Conservation (phyloP, 2,888 invertebrate species). For the Andrena bucephala region DNA sequence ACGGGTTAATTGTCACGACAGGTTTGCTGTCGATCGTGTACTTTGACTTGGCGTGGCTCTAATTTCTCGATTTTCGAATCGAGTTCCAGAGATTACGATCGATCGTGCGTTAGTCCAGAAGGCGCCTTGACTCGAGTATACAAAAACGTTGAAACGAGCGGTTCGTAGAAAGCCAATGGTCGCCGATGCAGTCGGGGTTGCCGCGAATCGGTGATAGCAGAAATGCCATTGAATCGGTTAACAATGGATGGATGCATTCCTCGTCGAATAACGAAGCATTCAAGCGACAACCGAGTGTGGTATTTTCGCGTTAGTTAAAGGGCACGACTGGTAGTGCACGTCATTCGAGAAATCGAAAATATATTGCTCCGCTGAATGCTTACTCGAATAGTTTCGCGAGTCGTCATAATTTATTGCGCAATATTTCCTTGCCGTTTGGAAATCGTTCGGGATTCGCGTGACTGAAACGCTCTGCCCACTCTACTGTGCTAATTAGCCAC, state of each 20-base stretch:
- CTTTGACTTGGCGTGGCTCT: neutral
- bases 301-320: slow-evolving; percentile 13
- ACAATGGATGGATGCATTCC: slow-evolving; percentile 49
- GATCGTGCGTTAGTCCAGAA: neutral
- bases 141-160: slow-evolving; percentile 28
- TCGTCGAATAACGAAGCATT: slow-evolving; percentile 26
- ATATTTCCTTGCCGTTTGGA: neutral
- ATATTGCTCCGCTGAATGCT: too few species aligned
- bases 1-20: neutral
- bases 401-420: too few species aligned
- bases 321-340: neutral
- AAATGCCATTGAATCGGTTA: slow-evolving; percentile 42
- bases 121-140: neutral
- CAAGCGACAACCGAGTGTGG: neutral
- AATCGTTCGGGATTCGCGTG: slow-evolving; percentile 27
- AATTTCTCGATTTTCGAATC: neutral
- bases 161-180: slow-evolving; percentile 1
- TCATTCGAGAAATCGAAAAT: neutral
- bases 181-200: slow-evolving; percentile 2
- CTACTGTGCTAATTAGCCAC: slow-evolving; percentile 23
- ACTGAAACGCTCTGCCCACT: neutral
- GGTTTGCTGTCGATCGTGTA: neutral
- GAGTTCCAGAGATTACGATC: neutral
- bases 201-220: slow-evolving; percentile 30
- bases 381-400: too few species aligned